phyloP scores from a whole-genome alignment of 2,888 invertebrate genomes.

The Melanophora roralis region DNA sequence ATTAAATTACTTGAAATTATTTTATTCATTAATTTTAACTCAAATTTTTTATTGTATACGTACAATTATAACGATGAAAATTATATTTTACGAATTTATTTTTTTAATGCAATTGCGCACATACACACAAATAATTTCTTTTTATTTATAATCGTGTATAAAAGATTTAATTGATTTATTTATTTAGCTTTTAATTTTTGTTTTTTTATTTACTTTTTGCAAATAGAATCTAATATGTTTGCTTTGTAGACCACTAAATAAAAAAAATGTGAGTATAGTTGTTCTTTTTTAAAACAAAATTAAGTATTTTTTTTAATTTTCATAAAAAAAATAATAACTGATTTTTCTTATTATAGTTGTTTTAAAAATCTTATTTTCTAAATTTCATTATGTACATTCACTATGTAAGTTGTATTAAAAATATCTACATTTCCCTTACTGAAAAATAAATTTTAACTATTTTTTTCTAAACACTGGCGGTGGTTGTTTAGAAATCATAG shows the following conservation, averaged over 20 bases:
- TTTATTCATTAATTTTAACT: conserved; percentile 17
- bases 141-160: conserved; percentile 23
- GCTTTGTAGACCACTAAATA: conserved; percentile 26
- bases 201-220: conserved; percentile 10
- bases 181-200: conserved; percentile 1
- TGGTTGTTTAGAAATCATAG: conserved; percentile 46
- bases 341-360: conserved; percentile 25
- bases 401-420: conserved; percentile 52
- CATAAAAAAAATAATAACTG: conserved; percentile 60
- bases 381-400: conserved; percentile 4
- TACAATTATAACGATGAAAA: conserved; percentile 48
- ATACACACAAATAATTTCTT: conserved; percentile 39
- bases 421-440: conserved; percentile 45
- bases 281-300: conserved; percentile 54
- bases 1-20: conserved; percentile 44
- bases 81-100: not conserved
- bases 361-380: conserved; percentile 15
- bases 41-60: conserved; percentile 43
- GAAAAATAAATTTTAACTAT: conserved; percentile 16
- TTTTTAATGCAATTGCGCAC: conserved; percentile 44
- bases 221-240: conserved; percentile 14
- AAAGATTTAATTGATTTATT: conserved; percentile 23
- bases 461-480: conserved; percentile 57
- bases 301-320: conserved; percentile 59
- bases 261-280: conserved; percentile 38